Evolutionary conservation across 2,888 invertebrate genomes (phyloP).

Genomic region (Limnephilus auricula): DNA sequence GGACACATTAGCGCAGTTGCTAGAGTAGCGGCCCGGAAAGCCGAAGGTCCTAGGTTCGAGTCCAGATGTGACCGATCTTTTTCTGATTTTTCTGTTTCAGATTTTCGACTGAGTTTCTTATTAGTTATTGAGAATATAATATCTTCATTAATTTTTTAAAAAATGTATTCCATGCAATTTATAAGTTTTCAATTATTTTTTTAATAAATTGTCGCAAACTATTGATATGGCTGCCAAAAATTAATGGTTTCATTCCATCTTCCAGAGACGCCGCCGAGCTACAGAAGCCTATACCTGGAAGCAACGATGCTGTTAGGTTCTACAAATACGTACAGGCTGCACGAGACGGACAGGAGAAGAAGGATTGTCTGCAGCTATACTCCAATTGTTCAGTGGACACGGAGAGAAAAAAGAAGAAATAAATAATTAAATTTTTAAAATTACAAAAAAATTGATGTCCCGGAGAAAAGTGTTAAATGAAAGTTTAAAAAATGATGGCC

Average conservation of each 20-base stretch:
- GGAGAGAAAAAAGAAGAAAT: slow-evolving; percentile 71
- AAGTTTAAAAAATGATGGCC: background rate
- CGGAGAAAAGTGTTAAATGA: background rate
- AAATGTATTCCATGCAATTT: too few relatives aligned
- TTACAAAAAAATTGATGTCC: background rate
- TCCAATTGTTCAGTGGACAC: slow-evolving; percentile 84
- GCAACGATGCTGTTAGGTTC: slow-evolving; percentile 85
- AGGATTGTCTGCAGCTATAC: slow-evolving; percentile 84
- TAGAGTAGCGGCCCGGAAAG: too few relatives aligned
- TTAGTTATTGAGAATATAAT: too few relatives aligned
- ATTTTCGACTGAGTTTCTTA: too few relatives aligned
- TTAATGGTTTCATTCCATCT: slow-evolving; percentile 68
- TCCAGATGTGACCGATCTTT: too few relatives aligned
- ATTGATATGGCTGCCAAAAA: background rate
- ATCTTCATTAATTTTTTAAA: too few relatives aligned
- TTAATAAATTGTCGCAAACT: background rate
- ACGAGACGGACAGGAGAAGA: slow-evolving; percentile 88
- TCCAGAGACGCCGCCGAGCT: slow-evolving; percentile 87
- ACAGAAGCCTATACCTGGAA: slow-evolving; percentile 81
- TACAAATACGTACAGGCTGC: slow-evolving; percentile 89
- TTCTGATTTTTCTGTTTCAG: too few relatives aligned
- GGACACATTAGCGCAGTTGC: too few relatives aligned
- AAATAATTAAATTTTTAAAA: background rate
- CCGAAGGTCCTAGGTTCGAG: too few relatives aligned
- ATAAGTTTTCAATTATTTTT: too few relatives aligned